Evolutionary conservation across 2,888 invertebrate genomes (phyloP).

Genomic region (Serripes groenlandicus): DNA sequence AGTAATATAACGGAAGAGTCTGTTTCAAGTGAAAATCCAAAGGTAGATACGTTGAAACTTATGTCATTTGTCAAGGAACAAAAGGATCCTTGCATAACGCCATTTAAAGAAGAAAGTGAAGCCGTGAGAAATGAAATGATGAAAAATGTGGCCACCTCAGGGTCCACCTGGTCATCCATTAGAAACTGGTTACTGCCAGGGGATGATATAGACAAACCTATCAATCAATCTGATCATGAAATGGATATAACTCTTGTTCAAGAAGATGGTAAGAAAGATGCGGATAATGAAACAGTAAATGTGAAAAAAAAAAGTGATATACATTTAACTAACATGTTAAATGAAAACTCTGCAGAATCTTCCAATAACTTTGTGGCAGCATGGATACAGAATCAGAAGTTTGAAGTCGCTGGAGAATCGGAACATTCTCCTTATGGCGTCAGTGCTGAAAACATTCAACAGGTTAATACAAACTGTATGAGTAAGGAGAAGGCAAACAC

Average conservation of each 20-base stretch:
- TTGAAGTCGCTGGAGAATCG: slow-evolving; percentile 4
- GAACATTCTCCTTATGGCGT: neutral
- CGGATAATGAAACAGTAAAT: neutral
- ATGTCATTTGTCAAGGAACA: neutral
- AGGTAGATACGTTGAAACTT: neutral
- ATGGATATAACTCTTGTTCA: slow-evolving; percentile 45
- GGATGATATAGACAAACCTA: slow-evolving; percentile 32
- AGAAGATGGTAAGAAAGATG: neutral
- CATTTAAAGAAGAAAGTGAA: slow-evolving; percentile 23
- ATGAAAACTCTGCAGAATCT: slow-evolving; percentile 6
- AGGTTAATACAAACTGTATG: slow-evolving; percentile 10
- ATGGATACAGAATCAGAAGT: slow-evolving; percentile 54
- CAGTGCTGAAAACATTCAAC: neutral
- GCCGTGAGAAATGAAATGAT: slow-evolving; percentile 25
- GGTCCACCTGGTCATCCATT: slow-evolving; percentile 45
- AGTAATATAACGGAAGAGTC: slow-evolving; percentile 55
- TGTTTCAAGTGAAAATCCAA: slow-evolving; percentile 11
- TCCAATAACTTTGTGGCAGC: slow-evolving; percentile 41
- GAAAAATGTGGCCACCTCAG: slow-evolving; percentile 40
- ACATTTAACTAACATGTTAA: slow-evolving; percentile 8
- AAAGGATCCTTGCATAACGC: slow-evolving; percentile 18
- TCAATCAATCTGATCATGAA: neutral
- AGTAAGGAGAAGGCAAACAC: slow-evolving; percentile 11
- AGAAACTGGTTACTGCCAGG: slow-evolving; percentile 58
- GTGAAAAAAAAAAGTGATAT: neutral